Evolutionary conservation across 2,888 invertebrate genomes (phyloP).

Genomic region (Nudaria mundana): DNA sequence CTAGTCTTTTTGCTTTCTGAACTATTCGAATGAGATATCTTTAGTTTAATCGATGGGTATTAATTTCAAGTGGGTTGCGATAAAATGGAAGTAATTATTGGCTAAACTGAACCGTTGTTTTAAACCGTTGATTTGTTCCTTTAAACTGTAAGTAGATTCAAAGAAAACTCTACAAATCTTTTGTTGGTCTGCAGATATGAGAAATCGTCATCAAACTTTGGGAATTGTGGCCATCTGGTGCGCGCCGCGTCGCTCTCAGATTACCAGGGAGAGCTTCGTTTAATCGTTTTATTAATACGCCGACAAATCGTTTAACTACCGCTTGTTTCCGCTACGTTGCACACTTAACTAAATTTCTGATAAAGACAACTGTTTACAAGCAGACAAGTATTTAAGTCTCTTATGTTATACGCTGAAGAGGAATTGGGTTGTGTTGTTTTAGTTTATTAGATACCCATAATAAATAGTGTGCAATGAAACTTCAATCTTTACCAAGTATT

Average conservation of each 20-base stretch:
- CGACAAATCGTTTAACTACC: constrained; percentile 76
- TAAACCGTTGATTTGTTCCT: constrained; percentile 48
- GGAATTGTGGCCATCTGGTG: constrained; percentile 78
- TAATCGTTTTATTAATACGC: constrained; percentile 81
- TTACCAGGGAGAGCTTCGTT: constrained; percentile 77
- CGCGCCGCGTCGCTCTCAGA: constrained; percentile 72
- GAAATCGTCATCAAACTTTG: constrained; percentile 76
- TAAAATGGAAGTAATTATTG: no score
- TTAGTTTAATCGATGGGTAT: constrained; percentile 29
- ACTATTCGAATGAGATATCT: constrained; percentile 11
- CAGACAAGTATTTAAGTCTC: no score
- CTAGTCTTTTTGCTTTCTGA: constrained; percentile 23
- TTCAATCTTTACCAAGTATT: no score
- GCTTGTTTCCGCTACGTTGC: constrained; percentile 51
- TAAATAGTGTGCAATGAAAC: not conserved
- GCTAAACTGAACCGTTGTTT: no score
- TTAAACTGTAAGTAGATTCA: constrained; percentile 54
- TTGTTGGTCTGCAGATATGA: constrained; percentile 58
- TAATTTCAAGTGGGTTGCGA: no score
- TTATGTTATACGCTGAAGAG: no score
- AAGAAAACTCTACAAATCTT: constrained; percentile 68
- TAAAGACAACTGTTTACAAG: constrained; percentile 25
- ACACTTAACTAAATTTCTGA: constrained; percentile 38
- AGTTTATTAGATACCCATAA: not conserved
- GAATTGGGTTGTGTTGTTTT: no score